phyloP scores from a whole-genome alignment of 2,888 invertebrate species.

The Osedax frankpressi region DNA sequence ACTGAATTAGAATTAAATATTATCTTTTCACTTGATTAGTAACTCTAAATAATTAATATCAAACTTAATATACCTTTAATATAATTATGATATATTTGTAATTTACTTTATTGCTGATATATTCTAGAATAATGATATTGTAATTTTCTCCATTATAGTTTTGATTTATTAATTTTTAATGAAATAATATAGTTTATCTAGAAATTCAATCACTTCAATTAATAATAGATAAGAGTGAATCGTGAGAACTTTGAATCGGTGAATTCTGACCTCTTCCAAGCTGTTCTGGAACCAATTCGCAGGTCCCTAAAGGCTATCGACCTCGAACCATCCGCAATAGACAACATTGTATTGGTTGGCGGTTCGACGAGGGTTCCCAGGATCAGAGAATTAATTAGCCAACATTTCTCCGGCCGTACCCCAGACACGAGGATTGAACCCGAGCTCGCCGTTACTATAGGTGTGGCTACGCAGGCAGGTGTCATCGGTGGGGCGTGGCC shows the following conservation, averaged over 20 bases:
- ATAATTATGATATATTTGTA: too few relatives aligned
- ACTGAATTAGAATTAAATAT: too few relatives aligned
- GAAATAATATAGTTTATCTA: too few relatives aligned
- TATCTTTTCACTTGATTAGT: too few relatives aligned
- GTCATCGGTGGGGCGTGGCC: constrained; percentile 51
- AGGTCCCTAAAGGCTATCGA: constrained; percentile 44
- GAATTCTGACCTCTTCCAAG: constrained; percentile 47
- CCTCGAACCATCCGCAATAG: constrained; percentile 41
- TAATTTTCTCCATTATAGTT: too few relatives aligned
- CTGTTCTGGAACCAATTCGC: constrained; percentile 46
- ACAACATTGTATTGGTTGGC: constrained; percentile 50
- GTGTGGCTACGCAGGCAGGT: constrained; percentile 50
- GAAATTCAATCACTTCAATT: too few relatives aligned
- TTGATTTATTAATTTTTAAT: too few relatives aligned
- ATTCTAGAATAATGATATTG: too few relatives aligned
- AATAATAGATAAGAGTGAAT: constrained; percentile 36
- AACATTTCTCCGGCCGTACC: constrained; percentile 41
- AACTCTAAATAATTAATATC: too few relatives aligned
- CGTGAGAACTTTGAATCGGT: constrained; percentile 46
- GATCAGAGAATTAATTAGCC: constrained; percentile 45
- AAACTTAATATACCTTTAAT: too few relatives aligned
- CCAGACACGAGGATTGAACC: constrained; percentile 46
- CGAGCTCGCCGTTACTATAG: constrained; percentile 49
- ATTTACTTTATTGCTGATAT: too few relatives aligned
- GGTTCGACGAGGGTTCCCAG: constrained; percentile 49